These are phyloP conservation scores for Amphipoea lucens DNA, from an alignment of 2,888 invertebrate genomes.

Conservation along the genomic window DNA sequence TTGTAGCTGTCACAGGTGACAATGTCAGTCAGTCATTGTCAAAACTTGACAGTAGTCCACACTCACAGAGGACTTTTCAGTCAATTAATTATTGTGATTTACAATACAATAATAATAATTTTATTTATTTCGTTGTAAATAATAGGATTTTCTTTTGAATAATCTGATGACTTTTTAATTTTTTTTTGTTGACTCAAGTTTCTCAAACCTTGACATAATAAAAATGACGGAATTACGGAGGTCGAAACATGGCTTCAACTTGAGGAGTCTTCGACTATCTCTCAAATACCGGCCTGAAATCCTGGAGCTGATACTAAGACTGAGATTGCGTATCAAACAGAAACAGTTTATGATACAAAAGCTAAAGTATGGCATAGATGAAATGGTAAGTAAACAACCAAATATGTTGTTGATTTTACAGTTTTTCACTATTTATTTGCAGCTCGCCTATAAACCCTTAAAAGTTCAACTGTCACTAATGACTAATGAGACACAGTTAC, in stretches of 20 bases:
- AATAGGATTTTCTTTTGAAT: no score
- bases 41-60: no score
- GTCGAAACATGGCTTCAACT: slow-evolving; percentile 65
- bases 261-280: slow-evolving; percentile 78
- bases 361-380: slow-evolving; percentile 89
- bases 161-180: neutral
- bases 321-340: slow-evolving; percentile 89
- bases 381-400: slow-evolving; percentile 82
- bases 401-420: neutral
- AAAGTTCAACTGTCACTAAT: neutral
- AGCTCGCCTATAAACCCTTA: neutral
- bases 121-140: neutral
- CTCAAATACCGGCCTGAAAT: slow-evolving; percentile 91
- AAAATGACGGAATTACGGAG: slow-evolving; percentile 64
- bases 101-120: neutral
- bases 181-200: slow-evolving; percentile 1
- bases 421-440: neutral
- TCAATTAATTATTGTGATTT: no score
- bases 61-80: no score
- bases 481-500: neutral
- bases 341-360: slow-evolving; percentile 91
- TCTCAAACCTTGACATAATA: neutral
- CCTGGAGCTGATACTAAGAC: slow-evolving; percentile 89
- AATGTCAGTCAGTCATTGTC: no score
- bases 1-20: no score